Conservation (phyloP, 2,113 vertebrate genomes). For the Neogale vison region DNA sequence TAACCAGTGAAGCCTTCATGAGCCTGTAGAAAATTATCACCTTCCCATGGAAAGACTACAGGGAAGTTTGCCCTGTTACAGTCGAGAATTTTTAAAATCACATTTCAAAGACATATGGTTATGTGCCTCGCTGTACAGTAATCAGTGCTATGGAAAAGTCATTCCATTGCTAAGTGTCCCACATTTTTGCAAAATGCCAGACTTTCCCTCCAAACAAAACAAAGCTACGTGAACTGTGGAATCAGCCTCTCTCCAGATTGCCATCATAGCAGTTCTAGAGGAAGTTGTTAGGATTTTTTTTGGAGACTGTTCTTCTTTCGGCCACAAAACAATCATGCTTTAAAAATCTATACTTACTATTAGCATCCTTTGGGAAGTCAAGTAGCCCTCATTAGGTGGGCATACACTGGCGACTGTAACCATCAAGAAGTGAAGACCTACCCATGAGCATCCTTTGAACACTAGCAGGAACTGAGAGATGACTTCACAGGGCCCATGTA, state of each 20-base stretch:
- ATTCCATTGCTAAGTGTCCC: conserved; percentile 57
- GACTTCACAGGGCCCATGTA: background rate
- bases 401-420: background rate
- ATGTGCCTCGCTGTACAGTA: conserved; percentile 38
- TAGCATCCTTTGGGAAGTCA: background rate
- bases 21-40: background rate
- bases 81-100: conserved; percentile 32
- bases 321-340: conserved; percentile 11
- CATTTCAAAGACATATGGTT: conserved; percentile 57
- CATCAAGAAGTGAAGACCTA: background rate
- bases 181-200: conserved; percentile 56
- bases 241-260: conserved; percentile 32
- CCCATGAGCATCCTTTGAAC: background rate
- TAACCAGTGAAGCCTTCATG: background rate
- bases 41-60: background rate
- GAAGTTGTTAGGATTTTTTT: conserved; percentile 57
- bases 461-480: background rate
- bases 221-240: conserved; percentile 32
- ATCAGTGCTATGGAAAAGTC: conserved; percentile 68
- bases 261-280: conserved; percentile 44
- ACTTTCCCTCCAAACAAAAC: conserved; percentile 72
- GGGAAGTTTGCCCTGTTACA: background rate
- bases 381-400: background rate
- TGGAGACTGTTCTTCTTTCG: conserved; percentile 23
- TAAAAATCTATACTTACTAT: background rate